phyloP scores from a whole-genome alignment of 2,113 vertebrate species.

The Pomatostomus ruficeps region DNA sequence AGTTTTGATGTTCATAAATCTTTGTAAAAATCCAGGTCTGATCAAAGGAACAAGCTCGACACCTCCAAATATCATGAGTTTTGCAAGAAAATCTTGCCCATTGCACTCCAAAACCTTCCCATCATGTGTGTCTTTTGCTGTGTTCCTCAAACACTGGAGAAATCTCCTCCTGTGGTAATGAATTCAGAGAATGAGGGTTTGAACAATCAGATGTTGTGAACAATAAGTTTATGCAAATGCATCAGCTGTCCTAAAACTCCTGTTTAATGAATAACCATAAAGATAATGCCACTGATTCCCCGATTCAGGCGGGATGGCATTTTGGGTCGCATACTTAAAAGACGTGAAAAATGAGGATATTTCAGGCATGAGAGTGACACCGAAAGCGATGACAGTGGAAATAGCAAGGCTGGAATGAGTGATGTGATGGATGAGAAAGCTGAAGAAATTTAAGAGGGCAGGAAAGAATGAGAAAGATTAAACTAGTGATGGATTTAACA shows the following conservation, averaged over 20 bases:
- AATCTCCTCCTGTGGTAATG: not conserved
- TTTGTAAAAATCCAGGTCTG: not conserved
- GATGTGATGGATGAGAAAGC: not conserved
- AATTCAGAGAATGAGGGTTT: not conserved
- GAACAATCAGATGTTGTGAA: not conserved
- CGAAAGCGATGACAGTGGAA: not conserved
- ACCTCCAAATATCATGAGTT: not conserved
- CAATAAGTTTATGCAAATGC: not conserved
- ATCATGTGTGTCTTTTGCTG: not conserved
- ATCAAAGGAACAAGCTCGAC: not conserved
- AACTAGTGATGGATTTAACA: not conserved
- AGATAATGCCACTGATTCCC: not conserved
- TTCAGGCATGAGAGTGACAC: not conserved
- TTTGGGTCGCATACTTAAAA: not conserved
- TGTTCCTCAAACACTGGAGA: not conserved
- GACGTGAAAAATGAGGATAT: not conserved
- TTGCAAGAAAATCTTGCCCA: not conserved
- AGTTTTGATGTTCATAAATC: not conserved
- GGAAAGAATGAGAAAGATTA: not conserved
- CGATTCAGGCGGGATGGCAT: not conserved
- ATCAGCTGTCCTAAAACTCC: not conserved
- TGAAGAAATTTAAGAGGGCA: not conserved
- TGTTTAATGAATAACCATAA: conserved; percentile 14
- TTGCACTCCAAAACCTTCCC: not conserved
- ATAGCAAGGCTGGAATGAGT: not conserved